These are phyloP conservation scores for Lepidocyrtoides sp. DNA, from an alignment of 2,888 invertebrate species.

Conservation along the genomic window DNA sequence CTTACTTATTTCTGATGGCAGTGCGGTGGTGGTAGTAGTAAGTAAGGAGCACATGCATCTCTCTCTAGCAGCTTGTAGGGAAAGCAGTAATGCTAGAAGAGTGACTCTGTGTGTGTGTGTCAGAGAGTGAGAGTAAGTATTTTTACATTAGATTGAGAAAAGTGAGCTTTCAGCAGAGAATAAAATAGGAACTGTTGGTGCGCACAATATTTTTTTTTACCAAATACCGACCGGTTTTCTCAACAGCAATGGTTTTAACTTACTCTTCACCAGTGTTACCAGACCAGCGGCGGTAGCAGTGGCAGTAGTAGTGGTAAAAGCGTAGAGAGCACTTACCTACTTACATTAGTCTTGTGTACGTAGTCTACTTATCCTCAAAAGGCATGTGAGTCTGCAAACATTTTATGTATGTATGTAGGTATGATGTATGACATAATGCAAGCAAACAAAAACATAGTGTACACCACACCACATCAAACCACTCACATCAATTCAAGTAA, in stretches of 20 bases:
- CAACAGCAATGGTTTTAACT: background rate
- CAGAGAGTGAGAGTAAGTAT: background rate
- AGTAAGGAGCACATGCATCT: background rate
- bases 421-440: background rate
- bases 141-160: constrained; percentile 46
- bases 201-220: background rate
- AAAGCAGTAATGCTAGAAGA: background rate
- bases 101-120: constrained; percentile 12
- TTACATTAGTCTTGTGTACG: constrained; percentile 27
- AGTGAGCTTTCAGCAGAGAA: constrained; percentile 28
- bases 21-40: too few species aligned
- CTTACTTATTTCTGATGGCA: background rate
- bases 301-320: background rate
- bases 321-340: background rate
- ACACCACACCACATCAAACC: constrained; percentile 14
- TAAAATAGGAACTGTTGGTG: constrained; percentile 15
- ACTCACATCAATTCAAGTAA: constrained; percentile 30
- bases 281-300: background rate
- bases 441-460: constrained; percentile 14
- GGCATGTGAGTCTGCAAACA: background rate
- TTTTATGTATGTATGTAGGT: background rate
- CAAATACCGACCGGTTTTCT: constrained; percentile 19
- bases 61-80: background rate
- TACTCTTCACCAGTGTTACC: background rate
- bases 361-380: constrained; percentile 20